These are phyloP conservation scores for Stegodyphus dumicola DNA, from an alignment of 1,140 invertebrate genomes.

Conservation along the genomic window DNA sequence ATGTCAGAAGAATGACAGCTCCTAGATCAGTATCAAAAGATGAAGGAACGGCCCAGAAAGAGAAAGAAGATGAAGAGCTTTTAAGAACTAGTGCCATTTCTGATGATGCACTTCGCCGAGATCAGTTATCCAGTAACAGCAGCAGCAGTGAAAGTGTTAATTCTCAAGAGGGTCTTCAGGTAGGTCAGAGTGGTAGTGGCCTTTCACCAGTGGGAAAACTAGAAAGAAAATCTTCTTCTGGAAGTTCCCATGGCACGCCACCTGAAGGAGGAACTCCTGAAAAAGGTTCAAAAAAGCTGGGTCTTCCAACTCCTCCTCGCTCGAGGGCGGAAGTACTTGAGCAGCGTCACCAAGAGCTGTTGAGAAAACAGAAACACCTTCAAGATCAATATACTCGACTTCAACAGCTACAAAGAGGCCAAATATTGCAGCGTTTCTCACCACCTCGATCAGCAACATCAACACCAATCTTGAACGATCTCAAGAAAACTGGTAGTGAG, in stretches of 20 bases:
- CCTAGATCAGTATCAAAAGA: constrained; percentile 48
- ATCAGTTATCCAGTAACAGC: constrained; percentile 71
- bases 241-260: constrained; percentile 9
- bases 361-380: constrained; percentile 85
- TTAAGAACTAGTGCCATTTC: constrained; percentile 54
- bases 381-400: constrained; percentile 89
- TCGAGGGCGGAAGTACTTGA: constrained; percentile 80
- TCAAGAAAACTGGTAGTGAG: constrained; percentile 89
- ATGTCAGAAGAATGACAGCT: constrained; percentile 11
- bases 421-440: constrained; percentile 76
- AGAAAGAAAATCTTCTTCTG: constrained; percentile 31
- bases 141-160: constrained; percentile 83
- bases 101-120: constrained; percentile 55
- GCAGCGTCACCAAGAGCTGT: constrained; percentile 84
- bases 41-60: constrained; percentile 39
- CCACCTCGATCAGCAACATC: constrained; percentile 69
- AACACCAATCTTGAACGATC: constrained; percentile 71
- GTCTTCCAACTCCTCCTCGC: constrained; percentile 45
- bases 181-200: constrained; percentile 59
- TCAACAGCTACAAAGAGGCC: constrained; percentile 84
- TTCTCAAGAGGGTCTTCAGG: constrained; percentile 75
- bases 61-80: constrained; percentile 55
- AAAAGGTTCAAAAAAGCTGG: constrained; percentile 49
- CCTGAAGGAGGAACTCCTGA: constrained; percentile 26
- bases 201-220: constrained; percentile 13